phyloP scores from a whole-genome alignment of 2,113 vertebrate species.

The Suncus etruscus region DNA sequence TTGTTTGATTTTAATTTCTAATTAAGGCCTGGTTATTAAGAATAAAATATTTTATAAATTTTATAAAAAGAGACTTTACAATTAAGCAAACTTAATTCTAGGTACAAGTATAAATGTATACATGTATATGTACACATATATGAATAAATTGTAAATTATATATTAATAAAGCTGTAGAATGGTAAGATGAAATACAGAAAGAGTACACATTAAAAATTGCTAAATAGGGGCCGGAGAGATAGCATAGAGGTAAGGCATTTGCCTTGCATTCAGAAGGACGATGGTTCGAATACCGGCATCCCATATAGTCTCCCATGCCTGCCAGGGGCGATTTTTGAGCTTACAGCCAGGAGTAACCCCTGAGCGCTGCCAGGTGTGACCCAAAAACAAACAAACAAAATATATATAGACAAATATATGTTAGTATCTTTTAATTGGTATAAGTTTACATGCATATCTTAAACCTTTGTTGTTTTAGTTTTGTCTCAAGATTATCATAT shows the following conservation, averaged over 20 bases:
- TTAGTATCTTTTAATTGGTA: constrained; percentile 26
- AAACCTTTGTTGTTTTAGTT: neutral
- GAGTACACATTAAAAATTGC: neutral
- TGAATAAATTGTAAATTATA: neutral
- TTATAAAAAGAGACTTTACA: neutral
- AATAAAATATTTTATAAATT: neutral
- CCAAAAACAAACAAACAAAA: no score
- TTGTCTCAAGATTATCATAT: neutral
- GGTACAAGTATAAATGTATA: neutral
- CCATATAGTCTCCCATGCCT: no score
- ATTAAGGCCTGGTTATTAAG: neutral
- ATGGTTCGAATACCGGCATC: no score
- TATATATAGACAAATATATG: neutral
- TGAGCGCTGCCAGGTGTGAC: no score
- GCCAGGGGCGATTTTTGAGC: no score
- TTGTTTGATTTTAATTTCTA: constrained; percentile 55
- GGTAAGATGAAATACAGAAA: neutral
- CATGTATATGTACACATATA: neutral
- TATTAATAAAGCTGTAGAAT: neutral
- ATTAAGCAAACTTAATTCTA: neutral
- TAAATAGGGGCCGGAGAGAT: no score
- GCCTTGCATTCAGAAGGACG: no score
- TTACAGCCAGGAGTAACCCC: no score
- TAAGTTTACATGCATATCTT: constrained; percentile 1
- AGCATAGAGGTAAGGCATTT: no score